These are phyloP conservation scores for Lycaena phlaeas DNA, from an alignment of 2,888 invertebrate genomes.

Conservation along the genomic window DNA sequence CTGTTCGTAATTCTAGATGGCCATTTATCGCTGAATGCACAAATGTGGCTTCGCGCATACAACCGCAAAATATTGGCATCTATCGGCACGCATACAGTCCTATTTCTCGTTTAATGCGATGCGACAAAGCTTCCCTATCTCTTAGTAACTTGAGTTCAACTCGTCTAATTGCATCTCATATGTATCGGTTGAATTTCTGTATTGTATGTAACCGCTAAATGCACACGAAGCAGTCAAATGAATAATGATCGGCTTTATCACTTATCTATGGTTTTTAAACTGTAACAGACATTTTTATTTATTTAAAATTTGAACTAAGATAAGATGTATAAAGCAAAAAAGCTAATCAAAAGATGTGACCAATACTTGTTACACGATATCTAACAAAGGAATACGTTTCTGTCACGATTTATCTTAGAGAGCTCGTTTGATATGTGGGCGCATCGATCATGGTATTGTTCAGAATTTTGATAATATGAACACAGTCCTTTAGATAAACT, in stretches of 20 bases:
- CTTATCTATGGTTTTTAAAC: neutral
- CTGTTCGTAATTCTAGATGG: constrained; percentile 47
- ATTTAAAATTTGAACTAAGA: neutral
- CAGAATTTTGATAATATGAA: constrained; percentile 49
- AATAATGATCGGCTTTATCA: constrained; percentile 43
- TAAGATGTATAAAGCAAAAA: neutral
- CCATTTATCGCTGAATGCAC: constrained; percentile 54
- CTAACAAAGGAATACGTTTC: constrained; percentile 16
- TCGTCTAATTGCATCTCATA: constrained; percentile 32
- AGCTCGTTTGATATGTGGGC: constrained; percentile 16
- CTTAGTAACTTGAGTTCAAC: constrained; percentile 31
- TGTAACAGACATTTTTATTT: neutral
- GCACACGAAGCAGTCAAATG: constrained; percentile 34
- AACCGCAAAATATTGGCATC: constrained; percentile 58
- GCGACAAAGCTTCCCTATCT: constrained; percentile 50
- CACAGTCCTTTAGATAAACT: constrained; percentile 36
- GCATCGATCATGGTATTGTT: constrained; percentile 66
- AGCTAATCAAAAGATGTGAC: neutral
- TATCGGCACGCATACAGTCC: constrained; percentile 51
- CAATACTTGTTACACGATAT: constrained; percentile 15
- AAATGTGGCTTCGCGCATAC: constrained; percentile 55
- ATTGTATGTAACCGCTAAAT: constrained; percentile 41
- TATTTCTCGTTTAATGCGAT: constrained; percentile 48
- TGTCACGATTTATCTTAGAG: constrained; percentile 21
- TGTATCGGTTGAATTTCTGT: constrained; percentile 36